A percentile compares a stretch with the other conserved stretches of the same genome.
Conservation (phyloP, 2,888 invertebrate species). For the Eupithecia subumbrata region DNA sequence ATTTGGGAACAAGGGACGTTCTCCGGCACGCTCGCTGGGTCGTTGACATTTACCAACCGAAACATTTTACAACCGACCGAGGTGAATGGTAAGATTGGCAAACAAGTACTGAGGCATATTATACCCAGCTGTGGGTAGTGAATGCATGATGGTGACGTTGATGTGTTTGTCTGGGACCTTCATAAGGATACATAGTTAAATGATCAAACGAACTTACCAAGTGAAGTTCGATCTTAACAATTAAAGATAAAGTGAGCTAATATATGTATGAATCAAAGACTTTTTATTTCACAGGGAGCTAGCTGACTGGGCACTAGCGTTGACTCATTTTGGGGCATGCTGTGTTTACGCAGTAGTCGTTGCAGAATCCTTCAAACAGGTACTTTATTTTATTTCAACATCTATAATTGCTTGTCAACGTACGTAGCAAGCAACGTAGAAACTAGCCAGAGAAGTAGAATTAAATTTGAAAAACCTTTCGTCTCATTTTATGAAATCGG, state of each 20-base stretch:
- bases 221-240: too few relatives aligned
- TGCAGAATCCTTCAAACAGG: constrained; percentile 87
- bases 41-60: not conserved
- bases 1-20: not conserved
- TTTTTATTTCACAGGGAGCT: constrained; percentile 82
- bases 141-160: not conserved
- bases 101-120: not conserved
- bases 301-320: constrained; percentile 87
- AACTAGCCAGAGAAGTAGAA: not conserved
- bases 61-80: not conserved
- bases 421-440: not conserved
- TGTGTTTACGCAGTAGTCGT: constrained; percentile 92
- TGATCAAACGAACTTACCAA: too few relatives aligned
- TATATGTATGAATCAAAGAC: not conserved
- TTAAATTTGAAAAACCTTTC: not conserved
- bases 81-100: not conserved
- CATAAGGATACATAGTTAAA: constrained; percentile 48
- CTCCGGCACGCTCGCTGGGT: not conserved
- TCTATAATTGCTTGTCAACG: not conserved
- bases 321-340: constrained; percentile 88
- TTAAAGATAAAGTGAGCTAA: not conserved
- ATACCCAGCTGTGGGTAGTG: not conserved
- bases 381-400: constrained; percentile 49
- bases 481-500: not conserved
- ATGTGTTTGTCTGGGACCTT: not conserved